These are phyloP conservation scores for Cavia aperea DNA, from an alignment of 2,113 vertebrate species.

Conservation along the genomic window DNA sequence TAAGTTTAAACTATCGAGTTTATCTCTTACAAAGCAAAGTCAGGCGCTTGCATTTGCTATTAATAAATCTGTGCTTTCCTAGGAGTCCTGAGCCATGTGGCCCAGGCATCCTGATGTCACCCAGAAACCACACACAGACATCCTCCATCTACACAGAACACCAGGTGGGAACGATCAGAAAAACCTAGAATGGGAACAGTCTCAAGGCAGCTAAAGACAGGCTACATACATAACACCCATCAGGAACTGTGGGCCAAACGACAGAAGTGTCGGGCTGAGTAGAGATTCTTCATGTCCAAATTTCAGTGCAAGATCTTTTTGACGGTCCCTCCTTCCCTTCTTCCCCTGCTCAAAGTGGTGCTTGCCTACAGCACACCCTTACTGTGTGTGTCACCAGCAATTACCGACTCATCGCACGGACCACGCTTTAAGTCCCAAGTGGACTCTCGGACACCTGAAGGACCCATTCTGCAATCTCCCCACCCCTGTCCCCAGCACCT, in stretches of 20 bases:
- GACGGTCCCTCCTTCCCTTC: no score
- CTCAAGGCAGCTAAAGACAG: not conserved
- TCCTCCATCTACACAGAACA: rapidly evolving
- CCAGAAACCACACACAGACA: not conserved
- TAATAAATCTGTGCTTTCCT: no score
- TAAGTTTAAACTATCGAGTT: not conserved
- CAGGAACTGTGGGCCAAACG: not conserved
- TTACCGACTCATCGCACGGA: not conserved
- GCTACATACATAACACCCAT: not conserved
- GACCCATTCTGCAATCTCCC: no score
- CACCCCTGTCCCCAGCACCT: not conserved
- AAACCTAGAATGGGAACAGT: not conserved
- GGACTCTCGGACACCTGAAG: no score
- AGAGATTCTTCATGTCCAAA: not conserved
- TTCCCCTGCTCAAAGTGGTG: not conserved
- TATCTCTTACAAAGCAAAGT: not conserved
- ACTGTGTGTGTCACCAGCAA: not conserved
- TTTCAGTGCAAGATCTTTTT: no score
- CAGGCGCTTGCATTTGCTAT: not conserved
- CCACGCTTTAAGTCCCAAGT: not conserved
- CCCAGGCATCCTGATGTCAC: not conserved
- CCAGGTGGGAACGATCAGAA: not conserved
- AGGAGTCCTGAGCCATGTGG: not conserved
- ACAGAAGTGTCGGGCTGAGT: not conserved
- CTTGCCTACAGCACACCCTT: not conserved